Evolutionary conservation across 2,797 vertebrate species (phyloP).

Genomic region (Micropoecilia bifurca): DNA sequence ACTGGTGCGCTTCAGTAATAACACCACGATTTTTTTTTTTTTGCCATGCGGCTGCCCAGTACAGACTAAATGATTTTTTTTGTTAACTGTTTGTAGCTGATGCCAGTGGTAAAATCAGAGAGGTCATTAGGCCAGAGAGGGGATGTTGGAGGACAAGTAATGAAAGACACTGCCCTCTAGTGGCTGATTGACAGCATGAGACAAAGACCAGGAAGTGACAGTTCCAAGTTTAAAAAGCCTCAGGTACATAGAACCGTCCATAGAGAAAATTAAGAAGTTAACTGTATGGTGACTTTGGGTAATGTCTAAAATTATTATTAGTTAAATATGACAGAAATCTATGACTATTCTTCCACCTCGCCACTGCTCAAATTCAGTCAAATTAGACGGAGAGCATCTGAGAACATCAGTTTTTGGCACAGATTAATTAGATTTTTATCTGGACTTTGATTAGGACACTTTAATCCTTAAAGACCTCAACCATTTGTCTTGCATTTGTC

Average conservation of each 20-base stretch:
- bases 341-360: too few relatives aligned
- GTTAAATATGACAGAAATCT: background rate
- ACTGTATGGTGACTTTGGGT: background rate
- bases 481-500: background rate
- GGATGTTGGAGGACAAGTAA: background rate
- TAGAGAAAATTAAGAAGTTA: background rate
- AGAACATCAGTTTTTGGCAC: background rate
- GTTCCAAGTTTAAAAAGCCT: background rate
- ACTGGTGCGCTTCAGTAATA: constrained; percentile 1
- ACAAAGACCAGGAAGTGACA: background rate
- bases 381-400: background rate
- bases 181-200: constrained; percentile 25
- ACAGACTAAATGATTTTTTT: constrained; percentile 6
- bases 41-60: constrained; percentile 21
- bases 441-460: background rate
- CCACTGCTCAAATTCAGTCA: background rate
- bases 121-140: constrained; percentile 67
- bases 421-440: background rate
- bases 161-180: constrained; percentile 60
- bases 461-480: background rate
- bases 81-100: constrained; percentile 33
- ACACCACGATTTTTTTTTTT: constrained; percentile 24
- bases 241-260: background rate
- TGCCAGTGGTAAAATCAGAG: constrained; percentile 23
- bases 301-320: background rate